These are phyloP conservation scores for Eretmocerus hayati DNA, from an alignment of 2,888 invertebrate species.

Conservation along the genomic window DNA sequence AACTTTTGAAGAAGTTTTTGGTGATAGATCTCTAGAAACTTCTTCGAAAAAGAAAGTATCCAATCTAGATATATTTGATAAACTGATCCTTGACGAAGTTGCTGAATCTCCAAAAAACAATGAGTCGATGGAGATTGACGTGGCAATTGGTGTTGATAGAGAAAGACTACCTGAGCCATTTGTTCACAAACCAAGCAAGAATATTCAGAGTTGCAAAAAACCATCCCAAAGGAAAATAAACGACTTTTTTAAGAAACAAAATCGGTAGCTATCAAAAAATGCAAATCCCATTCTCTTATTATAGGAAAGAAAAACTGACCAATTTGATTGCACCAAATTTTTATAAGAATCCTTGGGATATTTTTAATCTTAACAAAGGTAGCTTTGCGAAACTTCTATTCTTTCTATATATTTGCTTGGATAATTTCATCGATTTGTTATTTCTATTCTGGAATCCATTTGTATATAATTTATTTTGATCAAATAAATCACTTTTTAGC, in stretches of 20 bases:
- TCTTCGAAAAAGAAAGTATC: constrained; percentile 13
- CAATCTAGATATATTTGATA: constrained; percentile 13
- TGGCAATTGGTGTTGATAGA: constrained; percentile 6
- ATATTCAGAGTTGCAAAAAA: constrained; percentile 3
- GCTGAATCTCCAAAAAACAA: background rate
- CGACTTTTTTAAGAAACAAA: constrained; percentile 16
- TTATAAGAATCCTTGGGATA: too few species aligned
- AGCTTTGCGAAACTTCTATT: too few species aligned
- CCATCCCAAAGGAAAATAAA: constrained; percentile 13
- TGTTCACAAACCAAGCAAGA: background rate
- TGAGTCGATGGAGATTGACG: constrained; percentile 11
- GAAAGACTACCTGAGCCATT: background rate
- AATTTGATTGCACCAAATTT: too few species aligned
- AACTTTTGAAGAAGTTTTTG: constrained; percentile 14
- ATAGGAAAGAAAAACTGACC: too few species aligned
- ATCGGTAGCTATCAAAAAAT: too few species aligned
- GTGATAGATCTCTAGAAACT: background rate
- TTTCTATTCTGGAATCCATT: too few species aligned
- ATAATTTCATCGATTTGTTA: too few species aligned
- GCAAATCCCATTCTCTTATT: too few species aligned
- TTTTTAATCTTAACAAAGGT: too few species aligned
- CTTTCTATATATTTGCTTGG: too few species aligned
- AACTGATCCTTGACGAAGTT: constrained; percentile 7
- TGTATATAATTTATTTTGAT: too few species aligned
- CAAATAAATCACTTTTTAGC: too few species aligned